Conservation (phyloP, 2,797 vertebrate species). For the Macropus fuliginosus region DNA sequence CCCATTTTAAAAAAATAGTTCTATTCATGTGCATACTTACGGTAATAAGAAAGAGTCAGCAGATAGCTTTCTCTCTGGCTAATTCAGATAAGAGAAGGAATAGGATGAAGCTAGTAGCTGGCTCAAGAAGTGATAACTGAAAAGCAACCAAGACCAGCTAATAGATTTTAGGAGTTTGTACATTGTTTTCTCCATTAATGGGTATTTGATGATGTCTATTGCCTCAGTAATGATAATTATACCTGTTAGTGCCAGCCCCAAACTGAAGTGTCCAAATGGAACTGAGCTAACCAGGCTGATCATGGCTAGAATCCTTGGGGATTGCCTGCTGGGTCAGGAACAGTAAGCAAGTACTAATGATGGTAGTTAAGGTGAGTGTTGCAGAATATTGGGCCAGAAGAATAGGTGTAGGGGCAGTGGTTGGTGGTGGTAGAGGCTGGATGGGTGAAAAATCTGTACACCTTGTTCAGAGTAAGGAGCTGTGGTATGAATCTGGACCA, state of each 20-base stretch:
- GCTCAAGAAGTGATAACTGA: not conserved
- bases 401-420: too few relatives aligned
- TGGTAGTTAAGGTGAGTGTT: not conserved
- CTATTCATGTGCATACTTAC: not conserved
- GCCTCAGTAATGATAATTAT: conserved; percentile 42
- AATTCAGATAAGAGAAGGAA: conserved; percentile 20
- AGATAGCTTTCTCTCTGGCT: conserved; percentile 17
- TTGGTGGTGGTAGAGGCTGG: too few relatives aligned
- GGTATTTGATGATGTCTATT: conserved; percentile 48
- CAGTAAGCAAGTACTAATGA: too few relatives aligned
- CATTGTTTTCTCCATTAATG: conserved; percentile 48
- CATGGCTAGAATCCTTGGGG: too few relatives aligned
- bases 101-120: not conserved
- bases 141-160: conserved; percentile 38
- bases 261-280: not conserved
- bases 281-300: too few relatives aligned
- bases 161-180: conserved; percentile 40
- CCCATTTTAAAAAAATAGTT: conserved; percentile 11
- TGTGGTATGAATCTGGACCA: not conserved
- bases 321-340: too few relatives aligned
- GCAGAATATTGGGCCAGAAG: not conserved
- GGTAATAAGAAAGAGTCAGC: not conserved
- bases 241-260: not conserved
- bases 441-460: not conserved
- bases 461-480: not conserved